phyloP scores from a whole-genome alignment of 2,888 invertebrate species.

The Drosophila mimica region DNA sequence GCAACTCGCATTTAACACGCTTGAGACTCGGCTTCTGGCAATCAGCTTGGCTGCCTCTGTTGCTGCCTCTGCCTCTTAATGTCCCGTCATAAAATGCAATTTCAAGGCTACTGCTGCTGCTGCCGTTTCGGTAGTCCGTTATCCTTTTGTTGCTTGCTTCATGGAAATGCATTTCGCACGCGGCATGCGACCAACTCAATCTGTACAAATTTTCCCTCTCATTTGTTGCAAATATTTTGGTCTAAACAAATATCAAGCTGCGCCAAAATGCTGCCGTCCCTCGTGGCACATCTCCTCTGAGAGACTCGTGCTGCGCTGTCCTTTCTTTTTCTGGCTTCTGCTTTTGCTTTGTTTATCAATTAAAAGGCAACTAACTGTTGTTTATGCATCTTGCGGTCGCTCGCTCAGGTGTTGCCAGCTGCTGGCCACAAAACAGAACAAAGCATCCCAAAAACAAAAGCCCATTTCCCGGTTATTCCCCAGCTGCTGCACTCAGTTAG shows the following conservation, averaged over 20 bases:
- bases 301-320: constrained; percentile 48
- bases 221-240: constrained; percentile 76
- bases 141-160: constrained; percentile 47
- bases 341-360: constrained; percentile 60
- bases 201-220: constrained; percentile 40
- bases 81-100: constrained; percentile 71
- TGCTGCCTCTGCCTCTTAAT: constrained; percentile 49
- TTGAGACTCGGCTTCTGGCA: constrained; percentile 16
- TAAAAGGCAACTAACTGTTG: constrained; percentile 68
- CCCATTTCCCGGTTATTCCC: constrained; percentile 49
- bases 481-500: constrained; percentile 25
- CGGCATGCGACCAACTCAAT: constrained; percentile 27
- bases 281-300: constrained; percentile 32
- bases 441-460: constrained; percentile 29
- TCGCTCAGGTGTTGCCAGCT: constrained; percentile 59
- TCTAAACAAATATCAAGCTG: constrained; percentile 63
- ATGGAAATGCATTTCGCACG: constrained; percentile 45
- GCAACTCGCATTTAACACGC: constrained; percentile 61
- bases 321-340: constrained; percentile 12
- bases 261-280: constrained; percentile 47
- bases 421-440: background rate
- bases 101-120: constrained; percentile 62
- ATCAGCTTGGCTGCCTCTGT: background rate
- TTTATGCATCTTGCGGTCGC: constrained; percentile 63
- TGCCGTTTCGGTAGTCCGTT: constrained; percentile 66